Base-by-base conservation (phyloP, 2,888 invertebrate genomes). In the Nomada ruficornis region DNA sequence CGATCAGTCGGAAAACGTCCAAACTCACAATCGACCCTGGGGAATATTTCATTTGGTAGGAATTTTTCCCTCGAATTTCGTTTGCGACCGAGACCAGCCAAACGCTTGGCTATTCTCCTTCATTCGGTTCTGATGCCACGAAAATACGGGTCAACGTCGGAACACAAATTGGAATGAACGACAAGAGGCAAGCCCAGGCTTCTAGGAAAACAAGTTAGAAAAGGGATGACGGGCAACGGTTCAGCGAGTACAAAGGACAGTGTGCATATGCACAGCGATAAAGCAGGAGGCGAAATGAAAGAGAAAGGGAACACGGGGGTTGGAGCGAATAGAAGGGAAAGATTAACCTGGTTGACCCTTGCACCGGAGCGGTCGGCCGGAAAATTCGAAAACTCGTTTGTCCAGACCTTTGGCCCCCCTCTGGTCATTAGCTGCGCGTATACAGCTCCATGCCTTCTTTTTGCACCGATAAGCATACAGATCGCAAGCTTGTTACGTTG, bases 1-100 rank as follows among this genome's bases (percentile, higher is more conserved):
- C 90, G 90, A 93, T 92, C 92, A 92, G 86, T 90, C 91, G 91
- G 88, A 91, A 93, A 93, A 91, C 89, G 91, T 92, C 89, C 90
- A 89, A 90, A 91, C 90, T 91, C 91, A 86, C 91, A 88, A 87
- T 91, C 89, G 87, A 80, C 88, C 88, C 82, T 74, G 85, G 89
- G 90, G 88, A 91, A 91, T 91, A 92, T 91, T 92, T 91, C 90
- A 91, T 91, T 92, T 85, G 83, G 77, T 83, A 77, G 88, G 85
- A 89, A 89, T 88, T 90, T 89, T 89, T 85, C 89, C 85, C 86
- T 88, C 78, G 83, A 84, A 89, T 89, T 88, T 87, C 67, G 67
- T 70, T 72, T 2, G 59, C 65, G 18, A 23, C 26, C 42, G 26
- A 50, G 20, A 9, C 47, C 70, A 23, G 15, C 11, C 20, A 3